A percentile compares a stretch with the other conserved stretches of the same genome.
Conservation (phyloP, 2,797 vertebrate species). For the Sebastes reedi region DNA sequence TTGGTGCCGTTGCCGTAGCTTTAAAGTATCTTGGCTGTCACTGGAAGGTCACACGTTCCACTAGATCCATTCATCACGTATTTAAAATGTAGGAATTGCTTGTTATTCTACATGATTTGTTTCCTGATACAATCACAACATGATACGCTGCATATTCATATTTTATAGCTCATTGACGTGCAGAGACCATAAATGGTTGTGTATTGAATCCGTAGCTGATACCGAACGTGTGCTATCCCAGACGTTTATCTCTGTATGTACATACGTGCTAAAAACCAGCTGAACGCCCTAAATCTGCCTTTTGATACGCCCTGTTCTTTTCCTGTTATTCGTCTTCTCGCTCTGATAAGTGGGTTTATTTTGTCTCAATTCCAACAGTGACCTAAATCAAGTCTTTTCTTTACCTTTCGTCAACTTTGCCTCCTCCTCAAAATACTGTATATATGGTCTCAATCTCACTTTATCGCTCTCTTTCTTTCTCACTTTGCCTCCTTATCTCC, state of each 20-base stretch:
- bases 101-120: neutral
- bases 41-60: neutral
- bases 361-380: slow-evolving; percentile 43
- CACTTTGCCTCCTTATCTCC: slow-evolving; percentile 6
- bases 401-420: slow-evolving; percentile 42
- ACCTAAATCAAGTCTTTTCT: slow-evolving; percentile 26
- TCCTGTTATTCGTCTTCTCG: slow-evolving; percentile 49
- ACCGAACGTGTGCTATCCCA: neutral
- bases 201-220: neutral
- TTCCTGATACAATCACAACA: neutral
- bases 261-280: neutral
- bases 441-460: slow-evolving; percentile 15
- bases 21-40: neutral
- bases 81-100: neutral
- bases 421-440: neutral
- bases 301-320: slow-evolving; percentile 12
- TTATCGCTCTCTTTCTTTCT: slow-evolving; percentile 13
- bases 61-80: neutral
- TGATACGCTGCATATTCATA: neutral
- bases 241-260: slow-evolving; percentile 13
- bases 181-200: neutral
- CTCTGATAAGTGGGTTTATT: slow-evolving; percentile 56
- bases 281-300: slow-evolving; percentile 9
- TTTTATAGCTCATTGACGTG: neutral
- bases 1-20: neutral